phyloP scores from a whole-genome alignment of 1,140 invertebrate genomes.

The Drosophila eugracilis region DNA sequence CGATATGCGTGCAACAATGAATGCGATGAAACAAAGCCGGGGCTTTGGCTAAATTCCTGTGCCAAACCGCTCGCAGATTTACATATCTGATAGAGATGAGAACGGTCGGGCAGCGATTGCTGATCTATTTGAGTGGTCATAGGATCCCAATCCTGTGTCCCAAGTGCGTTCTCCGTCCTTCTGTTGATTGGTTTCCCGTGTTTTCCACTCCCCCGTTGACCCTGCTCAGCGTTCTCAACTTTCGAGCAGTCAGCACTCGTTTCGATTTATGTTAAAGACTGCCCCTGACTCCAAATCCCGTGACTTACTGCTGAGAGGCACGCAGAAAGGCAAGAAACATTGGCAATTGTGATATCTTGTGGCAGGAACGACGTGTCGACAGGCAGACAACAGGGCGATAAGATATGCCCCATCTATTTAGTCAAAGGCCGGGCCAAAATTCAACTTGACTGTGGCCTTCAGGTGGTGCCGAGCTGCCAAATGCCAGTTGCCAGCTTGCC shows the following conservation, averaged over 20 bases:
- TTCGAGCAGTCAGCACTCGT: conserved; percentile 28
- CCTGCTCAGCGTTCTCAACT: conserved; percentile 20
- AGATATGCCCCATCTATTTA: conserved; percentile 77
- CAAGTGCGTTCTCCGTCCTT: conserved; percentile 29
- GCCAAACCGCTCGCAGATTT: conserved; percentile 18
- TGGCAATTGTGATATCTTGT: conserved; percentile 71
- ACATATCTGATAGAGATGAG: conserved; percentile 22
- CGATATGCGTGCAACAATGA: conserved; percentile 4
- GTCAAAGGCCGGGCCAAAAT: conserved; percentile 50
- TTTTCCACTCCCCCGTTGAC: conserved; percentile 16
- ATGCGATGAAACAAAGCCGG: background rate
- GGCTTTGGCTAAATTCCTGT: conserved; percentile 10
- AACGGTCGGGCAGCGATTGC: conserved; percentile 14
- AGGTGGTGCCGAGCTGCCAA: conserved; percentile 31
- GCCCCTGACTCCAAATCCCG: conserved; percentile 25
- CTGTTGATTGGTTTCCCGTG: conserved; percentile 19
- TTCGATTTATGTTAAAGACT: conserved; percentile 57
- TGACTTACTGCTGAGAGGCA: conserved; percentile 70
- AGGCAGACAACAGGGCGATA: conserved; percentile 68
- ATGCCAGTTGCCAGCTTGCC: conserved; percentile 17
- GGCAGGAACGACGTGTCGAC: conserved; percentile 75
- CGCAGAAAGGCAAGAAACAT: conserved; percentile 48
- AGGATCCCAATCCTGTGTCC: conserved; percentile 12
- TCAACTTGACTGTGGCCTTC: conserved; percentile 45
- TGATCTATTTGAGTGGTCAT: conserved; percentile 29